These are phyloP conservation scores for Polydesmus complanatus DNA, from an alignment of 2,888 invertebrate species.

Conservation along the genomic window DNA sequence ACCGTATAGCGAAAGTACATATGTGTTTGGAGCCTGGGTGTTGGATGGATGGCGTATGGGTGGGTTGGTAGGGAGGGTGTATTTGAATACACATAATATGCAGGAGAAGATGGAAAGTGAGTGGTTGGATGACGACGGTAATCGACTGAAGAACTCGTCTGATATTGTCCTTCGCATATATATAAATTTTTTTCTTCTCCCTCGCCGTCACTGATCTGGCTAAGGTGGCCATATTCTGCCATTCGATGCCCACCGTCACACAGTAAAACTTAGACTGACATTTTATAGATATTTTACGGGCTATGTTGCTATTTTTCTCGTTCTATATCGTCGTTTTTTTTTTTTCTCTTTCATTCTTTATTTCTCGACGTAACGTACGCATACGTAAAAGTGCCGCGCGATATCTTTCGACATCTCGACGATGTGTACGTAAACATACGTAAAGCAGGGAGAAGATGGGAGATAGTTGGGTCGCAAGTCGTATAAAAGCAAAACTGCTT, in stretches of 20 bases:
- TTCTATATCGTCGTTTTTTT: not conserved
- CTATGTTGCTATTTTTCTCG: not conserved
- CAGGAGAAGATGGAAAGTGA: not conserved
- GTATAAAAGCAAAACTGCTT: not conserved
- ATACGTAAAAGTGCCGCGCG: not conserved
- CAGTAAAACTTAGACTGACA: not conserved
- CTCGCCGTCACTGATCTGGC: too few relatives aligned
- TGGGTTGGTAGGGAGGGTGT: not conserved
- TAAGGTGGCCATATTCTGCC: not conserved
- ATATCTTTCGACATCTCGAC: not conserved
- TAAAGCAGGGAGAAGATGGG: not conserved
- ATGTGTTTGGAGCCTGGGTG: too few relatives aligned
- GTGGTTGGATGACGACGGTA: not conserved
- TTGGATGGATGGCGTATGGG: not conserved
- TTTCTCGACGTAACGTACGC: not conserved
- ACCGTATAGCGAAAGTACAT: too few relatives aligned
- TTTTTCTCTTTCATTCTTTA: not conserved
- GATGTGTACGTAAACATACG: not conserved
- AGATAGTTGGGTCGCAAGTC: not conserved
- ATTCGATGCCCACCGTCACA: too few relatives aligned
- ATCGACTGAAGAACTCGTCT: not conserved
- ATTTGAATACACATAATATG: not conserved
- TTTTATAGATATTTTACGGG: not conserved
- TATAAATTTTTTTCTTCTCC: not conserved
- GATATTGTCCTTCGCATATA: not conserved